Evolutionary conservation across 2,113 vertebrate genomes (phyloP).

Genomic region (Upupa epops): DNA sequence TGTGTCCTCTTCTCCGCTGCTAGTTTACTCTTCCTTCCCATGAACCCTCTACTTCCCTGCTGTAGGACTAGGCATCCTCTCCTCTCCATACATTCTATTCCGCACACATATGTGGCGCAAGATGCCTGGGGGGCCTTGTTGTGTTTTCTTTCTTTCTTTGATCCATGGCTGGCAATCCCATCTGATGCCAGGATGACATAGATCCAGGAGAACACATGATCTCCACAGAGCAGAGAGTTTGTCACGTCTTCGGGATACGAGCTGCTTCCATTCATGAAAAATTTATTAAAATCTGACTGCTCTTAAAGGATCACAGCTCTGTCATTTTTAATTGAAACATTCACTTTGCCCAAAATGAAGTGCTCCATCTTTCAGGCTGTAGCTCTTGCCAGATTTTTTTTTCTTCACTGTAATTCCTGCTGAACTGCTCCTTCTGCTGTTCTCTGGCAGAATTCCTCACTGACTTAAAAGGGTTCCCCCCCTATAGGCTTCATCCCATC

Average conservation of each 20-base stretch:
- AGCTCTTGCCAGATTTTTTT: constrained; percentile 53
- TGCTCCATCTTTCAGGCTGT: constrained; percentile 59
- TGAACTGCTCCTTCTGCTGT: constrained; percentile 66
- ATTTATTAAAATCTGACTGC: constrained; percentile 69
- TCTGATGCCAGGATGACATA: constrained; percentile 28
- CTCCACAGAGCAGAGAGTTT: constrained; percentile 49
- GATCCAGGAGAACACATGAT: constrained; percentile 32
- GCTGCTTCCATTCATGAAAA: constrained; percentile 66
- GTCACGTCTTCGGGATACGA: constrained; percentile 55
- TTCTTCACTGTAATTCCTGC: constrained; percentile 50
- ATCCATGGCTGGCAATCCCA: neutral
- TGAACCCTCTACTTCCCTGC: neutral
- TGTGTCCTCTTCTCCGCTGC: neutral
- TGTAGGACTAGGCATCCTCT: neutral
- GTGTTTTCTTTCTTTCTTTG: neutral
- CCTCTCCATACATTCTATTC: neutral
- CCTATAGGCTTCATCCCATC: constrained; percentile 20
- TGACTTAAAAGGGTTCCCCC: constrained; percentile 27
- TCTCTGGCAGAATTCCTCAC: constrained; percentile 53
- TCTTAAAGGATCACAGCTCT: constrained; percentile 66
- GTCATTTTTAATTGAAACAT: constrained; percentile 74
- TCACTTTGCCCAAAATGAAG: constrained; percentile 65
- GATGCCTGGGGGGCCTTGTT: constrained; percentile 23
- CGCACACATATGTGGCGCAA: neutral
- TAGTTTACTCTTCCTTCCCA: neutral